Evolutionary conservation across 2,797 vertebrate genomes (phyloP), one percentile per base, ranked within the genome.

Genomic region (Pagetopsis macropterus): DNA sequence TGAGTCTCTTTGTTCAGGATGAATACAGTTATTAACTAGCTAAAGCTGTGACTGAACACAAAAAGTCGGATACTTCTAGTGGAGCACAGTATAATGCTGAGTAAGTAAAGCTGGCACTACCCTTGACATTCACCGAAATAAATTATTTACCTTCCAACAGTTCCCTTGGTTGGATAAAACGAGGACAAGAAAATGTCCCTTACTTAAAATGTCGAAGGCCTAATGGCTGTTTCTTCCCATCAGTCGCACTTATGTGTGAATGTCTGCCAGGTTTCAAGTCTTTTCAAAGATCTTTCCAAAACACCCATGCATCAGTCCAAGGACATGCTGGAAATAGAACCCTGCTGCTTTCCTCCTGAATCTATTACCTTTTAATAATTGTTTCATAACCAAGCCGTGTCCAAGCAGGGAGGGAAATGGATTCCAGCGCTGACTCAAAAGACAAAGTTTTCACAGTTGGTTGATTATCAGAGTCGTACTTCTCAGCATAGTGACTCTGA

Each of bases 391-490:
- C 56, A 52, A 46, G 4, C 57, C 3, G 15, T 65, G 52, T 51
- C 58, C 27, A 19, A 71, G 56, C 72, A 75, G 56, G 46, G 16
- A 61, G 68, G 59, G 69, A 82, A 56, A 56, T 58, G 5, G 37
- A 83, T 79, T 62, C 55, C 68, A 64, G 73, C 65, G 14, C 66
- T 80, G 86, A 90, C 81, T 89, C 83, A 69, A 76, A 87, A 76
- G 87, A 81, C 51, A 88, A 82, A 69, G 70, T 90, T 91, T 90
- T 92, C 87, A 87, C 87, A 86, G 81, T 77, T 64, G 77, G 78
- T 64, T 84, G 84, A 82, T 78, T 90, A n/a, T n/a, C 87, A 81
- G 87, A 70, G 82, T 52, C 3, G 43, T 71, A 21, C 50, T 74
- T 84, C 70, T 83, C 73, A 75, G 31, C 70, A 76, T 37, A 80